Conservation (phyloP, 1,140 invertebrate genomes). For the Solenopsis fugax region DNA sequence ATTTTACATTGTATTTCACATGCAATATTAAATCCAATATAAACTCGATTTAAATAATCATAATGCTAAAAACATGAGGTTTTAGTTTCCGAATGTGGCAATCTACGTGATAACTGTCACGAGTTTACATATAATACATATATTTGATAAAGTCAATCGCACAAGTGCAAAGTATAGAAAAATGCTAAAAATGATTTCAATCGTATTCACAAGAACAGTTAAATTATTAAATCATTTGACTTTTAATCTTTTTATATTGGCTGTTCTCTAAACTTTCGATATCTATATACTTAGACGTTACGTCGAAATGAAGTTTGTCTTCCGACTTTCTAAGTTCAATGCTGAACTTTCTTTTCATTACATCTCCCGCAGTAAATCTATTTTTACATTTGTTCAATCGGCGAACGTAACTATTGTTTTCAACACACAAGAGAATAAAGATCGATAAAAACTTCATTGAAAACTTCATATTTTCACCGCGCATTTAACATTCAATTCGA, state of each 20-base stretch:
- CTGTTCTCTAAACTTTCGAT: slow-evolving; percentile 13
- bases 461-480: slow-evolving; percentile 24
- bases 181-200: slow-evolving; percentile 20
- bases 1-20: background rate
- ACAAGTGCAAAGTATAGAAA: background rate
- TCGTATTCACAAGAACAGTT: background rate
- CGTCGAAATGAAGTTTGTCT: slow-evolving; percentile 47
- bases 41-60: background rate
- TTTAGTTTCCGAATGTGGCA: background rate
- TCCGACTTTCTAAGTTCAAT: slow-evolving; percentile 21
- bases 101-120: background rate
- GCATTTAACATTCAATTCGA: slow-evolving; percentile 30
- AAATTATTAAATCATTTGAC: background rate
- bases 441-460: slow-evolving; percentile 15
- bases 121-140: background rate
- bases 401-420: slow-evolving; percentile 8
- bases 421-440: background rate
- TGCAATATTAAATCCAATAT: background rate
- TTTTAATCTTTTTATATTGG: slow-evolving; percentile 6
- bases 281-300: slow-evolving; percentile 19
- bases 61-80: background rate
- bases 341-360: slow-evolving; percentile 44
- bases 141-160: slow-evolving; percentile 2
- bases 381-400: slow-evolving; percentile 41
- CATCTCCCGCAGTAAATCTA: slow-evolving; percentile 16